These are phyloP conservation scores for Tamias sibiricus DNA, from an alignment of 2,113 vertebrate species.

Conservation along the genomic window DNA sequence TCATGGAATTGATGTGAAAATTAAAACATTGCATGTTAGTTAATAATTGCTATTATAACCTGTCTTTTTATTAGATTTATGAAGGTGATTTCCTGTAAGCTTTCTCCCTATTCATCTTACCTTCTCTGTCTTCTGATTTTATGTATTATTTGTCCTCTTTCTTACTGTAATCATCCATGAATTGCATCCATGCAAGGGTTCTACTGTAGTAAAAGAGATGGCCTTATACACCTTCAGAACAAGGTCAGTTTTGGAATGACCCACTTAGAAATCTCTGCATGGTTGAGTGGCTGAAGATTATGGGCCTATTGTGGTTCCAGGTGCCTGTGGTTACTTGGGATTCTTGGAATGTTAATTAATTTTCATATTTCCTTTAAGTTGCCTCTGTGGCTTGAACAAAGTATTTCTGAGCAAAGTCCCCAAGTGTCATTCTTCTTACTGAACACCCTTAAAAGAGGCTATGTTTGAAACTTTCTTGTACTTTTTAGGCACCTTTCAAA, in stretches of 20 bases:
- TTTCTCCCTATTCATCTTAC: not conserved
- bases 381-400: constrained; percentile 22
- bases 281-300: not conserved
- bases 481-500: constrained; percentile 7
- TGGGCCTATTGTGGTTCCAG: not conserved
- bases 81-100: not conserved
- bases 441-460: not conserved
- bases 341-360: constrained; percentile 53
- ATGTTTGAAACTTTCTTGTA: not conserved
- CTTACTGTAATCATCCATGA: not conserved
- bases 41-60: not conserved
- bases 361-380: constrained; percentile 59
- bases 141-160: not conserved
- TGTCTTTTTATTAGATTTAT: not conserved
- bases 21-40: not conserved
- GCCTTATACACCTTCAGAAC: not conserved
- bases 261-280: not conserved
- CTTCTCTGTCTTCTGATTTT: not conserved
- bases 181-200: not conserved
- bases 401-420: constrained; percentile 13
- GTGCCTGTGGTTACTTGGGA: not conserved
- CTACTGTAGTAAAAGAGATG: fast-evolving
- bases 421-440: not conserved
- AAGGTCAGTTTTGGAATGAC: not conserved
- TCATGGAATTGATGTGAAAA: not conserved